Percentiles rank a stretch among this genome's conserved stretches.
phyloP scores from a whole-genome alignment of 2,113 vertebrate species.

The Xenopus laevis region DNA sequence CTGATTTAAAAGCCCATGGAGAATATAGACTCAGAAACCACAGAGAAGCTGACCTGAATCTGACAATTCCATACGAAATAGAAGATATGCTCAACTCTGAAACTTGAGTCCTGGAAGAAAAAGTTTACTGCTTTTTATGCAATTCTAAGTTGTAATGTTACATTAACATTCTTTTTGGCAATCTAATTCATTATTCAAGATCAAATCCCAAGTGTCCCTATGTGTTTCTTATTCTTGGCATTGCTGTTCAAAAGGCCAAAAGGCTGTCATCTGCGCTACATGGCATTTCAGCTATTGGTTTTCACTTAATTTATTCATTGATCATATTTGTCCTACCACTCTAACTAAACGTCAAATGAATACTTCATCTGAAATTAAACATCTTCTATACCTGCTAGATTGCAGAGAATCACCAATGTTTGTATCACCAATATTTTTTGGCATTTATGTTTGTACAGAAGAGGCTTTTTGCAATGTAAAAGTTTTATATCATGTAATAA shows the following conservation, averaged over 20 bases:
- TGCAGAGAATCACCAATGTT: too few species aligned
- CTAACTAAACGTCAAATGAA: neutral
- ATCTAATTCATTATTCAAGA: neutral
- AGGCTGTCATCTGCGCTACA: neutral
- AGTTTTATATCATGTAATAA: too few species aligned
- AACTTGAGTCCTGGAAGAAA: neutral
- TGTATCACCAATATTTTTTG: too few species aligned
- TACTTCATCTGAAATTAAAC: neutral
- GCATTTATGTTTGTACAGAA: too few species aligned
- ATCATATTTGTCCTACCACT: constrained; percentile 13
- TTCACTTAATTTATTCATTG: constrained; percentile 22
- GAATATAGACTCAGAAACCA: too few species aligned
- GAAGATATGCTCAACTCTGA: too few species aligned
- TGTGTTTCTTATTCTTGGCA: neutral
- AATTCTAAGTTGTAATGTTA: neutral
- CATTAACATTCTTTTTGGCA: neutral
- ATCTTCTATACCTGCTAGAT: too few species aligned
- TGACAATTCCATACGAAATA: too few species aligned
- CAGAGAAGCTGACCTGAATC: too few species aligned
- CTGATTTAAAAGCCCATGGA: too few species aligned
- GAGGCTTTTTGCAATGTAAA: too few species aligned
- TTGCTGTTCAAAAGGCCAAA: constrained; percentile 18
- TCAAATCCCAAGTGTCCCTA: neutral
- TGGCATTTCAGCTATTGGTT: constrained; percentile 11
- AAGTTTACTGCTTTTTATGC: neutral